These are phyloP conservation scores for Chrysodeixis includens DNA, from an alignment of 2,888 invertebrate genomes.

Conservation along the genomic window DNA sequence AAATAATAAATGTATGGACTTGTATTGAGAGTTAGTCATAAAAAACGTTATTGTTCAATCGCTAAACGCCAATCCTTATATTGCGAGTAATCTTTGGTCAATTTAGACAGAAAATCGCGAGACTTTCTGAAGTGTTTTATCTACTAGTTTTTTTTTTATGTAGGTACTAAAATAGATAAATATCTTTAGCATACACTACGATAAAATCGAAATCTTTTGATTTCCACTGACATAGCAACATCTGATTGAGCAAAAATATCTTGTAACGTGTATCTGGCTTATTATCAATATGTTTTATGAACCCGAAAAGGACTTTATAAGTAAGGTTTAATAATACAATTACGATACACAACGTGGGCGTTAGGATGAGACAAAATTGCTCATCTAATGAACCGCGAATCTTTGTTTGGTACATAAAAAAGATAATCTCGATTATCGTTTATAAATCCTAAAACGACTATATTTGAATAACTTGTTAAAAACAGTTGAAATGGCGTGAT, in stretches of 20 bases:
- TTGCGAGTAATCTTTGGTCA: background rate
- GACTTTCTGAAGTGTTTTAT: background rate
- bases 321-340: slow-evolving; percentile 26
- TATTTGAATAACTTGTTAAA: background rate
- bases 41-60: slow-evolving; percentile 4
- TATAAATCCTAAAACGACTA: slow-evolving; percentile 8
- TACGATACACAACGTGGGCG: slow-evolving; percentile 28
- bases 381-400: slow-evolving; percentile 9
- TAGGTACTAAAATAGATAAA: too few relatives aligned
- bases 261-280: background rate
- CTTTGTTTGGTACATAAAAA: slow-evolving; percentile 14
- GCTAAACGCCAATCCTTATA: background rate
- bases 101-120: background rate
- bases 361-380: slow-evolving; percentile 30
- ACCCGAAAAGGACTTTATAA: slow-evolving; percentile 1
- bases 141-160: background rate
- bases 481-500: too few relatives aligned
- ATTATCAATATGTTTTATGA: slow-evolving; percentile 6
- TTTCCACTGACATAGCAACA: too few relatives aligned
- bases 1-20: background rate
- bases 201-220: background rate
- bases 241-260: too few relatives aligned
- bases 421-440: slow-evolving; percentile 12
- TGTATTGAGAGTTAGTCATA: background rate
- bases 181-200: too few relatives aligned